Conservation (phyloP, 2,888 invertebrate species). For the Ellobium chinense region DNA sequence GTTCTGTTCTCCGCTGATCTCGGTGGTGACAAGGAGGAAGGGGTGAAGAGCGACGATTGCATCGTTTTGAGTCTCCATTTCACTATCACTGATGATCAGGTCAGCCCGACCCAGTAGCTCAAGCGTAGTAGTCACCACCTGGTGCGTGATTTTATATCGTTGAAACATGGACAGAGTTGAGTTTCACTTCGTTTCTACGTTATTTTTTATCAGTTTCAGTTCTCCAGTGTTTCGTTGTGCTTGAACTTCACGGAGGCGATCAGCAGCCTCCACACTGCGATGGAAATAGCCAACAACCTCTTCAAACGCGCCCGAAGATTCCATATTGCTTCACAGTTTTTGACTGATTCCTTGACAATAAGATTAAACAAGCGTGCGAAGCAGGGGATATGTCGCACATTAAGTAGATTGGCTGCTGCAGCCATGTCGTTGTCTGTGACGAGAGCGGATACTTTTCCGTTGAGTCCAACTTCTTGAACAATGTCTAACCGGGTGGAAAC, state of each 20-base stretch:
- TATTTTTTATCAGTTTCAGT: neutral
- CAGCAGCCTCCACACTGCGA: neutral
- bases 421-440: conserved; percentile 2
- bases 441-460: neutral
- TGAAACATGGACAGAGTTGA: conserved; percentile 5
- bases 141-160: neutral
- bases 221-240: neutral
- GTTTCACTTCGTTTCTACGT: conserved; percentile 3
- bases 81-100: neutral
- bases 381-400: neutral
- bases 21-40: neutral
- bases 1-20: neutral
- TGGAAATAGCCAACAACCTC: neutral
- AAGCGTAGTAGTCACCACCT: neutral
- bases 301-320: neutral
- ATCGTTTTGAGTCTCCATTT: neutral
- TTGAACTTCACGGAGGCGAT: neutral
- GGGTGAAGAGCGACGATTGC: neutral
- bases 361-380: neutral
- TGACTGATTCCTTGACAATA: neutral
- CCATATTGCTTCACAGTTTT: neutral
- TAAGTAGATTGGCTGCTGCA: neutral
- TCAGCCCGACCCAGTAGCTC: neutral
- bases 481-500: too few species aligned
- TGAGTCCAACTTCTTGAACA: neutral